Percentiles rank a stretch among this genome's conserved stretches.
Conservation (phyloP, 2,888 invertebrate genomes). For the Leptopilina drosophilae region DNA sequence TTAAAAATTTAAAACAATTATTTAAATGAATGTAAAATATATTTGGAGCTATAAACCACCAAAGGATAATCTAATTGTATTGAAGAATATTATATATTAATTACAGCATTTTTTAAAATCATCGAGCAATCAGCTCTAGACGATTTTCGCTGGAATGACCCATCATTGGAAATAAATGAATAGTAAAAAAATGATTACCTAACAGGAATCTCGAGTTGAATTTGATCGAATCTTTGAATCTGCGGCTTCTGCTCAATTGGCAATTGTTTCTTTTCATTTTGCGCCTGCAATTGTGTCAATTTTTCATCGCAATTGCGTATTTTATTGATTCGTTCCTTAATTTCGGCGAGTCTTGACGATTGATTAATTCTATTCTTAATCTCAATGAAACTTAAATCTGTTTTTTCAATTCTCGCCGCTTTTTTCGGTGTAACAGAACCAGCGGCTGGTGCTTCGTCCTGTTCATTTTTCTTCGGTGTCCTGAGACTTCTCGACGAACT, state of each 20-base stretch:
- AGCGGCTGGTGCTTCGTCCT: slow-evolving; percentile 50
- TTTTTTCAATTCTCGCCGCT: slow-evolving; percentile 76
- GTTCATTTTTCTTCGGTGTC: slow-evolving; percentile 55
- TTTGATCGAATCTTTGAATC: slow-evolving; percentile 85
- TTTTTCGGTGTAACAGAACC: slow-evolving; percentile 73
- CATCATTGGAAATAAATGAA: neutral
- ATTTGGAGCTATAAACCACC: no score
- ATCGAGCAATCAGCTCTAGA: no score
- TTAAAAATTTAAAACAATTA: no score
- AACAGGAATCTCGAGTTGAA: slow-evolving; percentile 86
- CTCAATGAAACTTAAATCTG: slow-evolving; percentile 84
- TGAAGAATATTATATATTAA: no score
- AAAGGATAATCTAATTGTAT: no score
- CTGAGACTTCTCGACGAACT: slow-evolving; percentile 40
- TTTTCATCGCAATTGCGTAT: slow-evolving; percentile 83
- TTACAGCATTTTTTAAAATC: no score
- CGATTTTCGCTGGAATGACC: no score
- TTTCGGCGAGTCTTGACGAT: slow-evolving; percentile 84
- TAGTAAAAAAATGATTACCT: slow-evolving; percentile 79
- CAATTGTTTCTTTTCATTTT: slow-evolving; percentile 49
- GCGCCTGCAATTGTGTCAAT: slow-evolving; percentile 67
- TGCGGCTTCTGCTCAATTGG: slow-evolving; percentile 73
- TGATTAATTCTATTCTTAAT: slow-evolving; percentile 83
- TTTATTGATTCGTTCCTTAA: slow-evolving; percentile 83
- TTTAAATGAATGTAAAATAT: no score